Percentiles rank a stretch among this genome's conserved stretches.
Conservation (phyloP, 2,113 vertebrate species). For the Eudyptes chrysolophus region DNA sequence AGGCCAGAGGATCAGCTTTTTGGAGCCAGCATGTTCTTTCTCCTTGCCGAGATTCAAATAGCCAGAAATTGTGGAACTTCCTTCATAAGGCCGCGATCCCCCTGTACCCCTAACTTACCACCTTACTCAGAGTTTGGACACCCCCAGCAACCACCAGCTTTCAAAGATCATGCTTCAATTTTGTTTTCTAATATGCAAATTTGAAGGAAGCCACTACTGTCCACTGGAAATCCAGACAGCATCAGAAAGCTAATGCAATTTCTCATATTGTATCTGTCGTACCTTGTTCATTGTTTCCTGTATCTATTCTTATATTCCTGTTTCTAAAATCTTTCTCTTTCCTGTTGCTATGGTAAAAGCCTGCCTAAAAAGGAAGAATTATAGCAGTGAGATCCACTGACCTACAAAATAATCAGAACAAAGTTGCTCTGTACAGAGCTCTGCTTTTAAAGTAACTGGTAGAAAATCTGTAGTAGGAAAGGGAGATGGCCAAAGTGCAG, state of each 20-base stretch:
- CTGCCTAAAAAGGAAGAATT: slow-evolving; percentile 1
- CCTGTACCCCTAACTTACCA: background rate
- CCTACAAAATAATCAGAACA: slow-evolving; percentile 33
- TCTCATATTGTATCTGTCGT: background rate
- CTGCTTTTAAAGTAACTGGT: background rate
- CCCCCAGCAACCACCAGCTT: background rate
- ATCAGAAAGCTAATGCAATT: background rate
- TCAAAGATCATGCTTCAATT: background rate
- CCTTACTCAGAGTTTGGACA: background rate
- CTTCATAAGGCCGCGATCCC: background rate
- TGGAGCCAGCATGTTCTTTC: background rate
- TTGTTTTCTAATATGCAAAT: background rate
- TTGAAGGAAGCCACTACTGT: background rate
- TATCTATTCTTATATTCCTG: background rate
- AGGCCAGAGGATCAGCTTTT: background rate
- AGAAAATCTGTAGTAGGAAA: background rate
- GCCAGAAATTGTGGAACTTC: background rate
- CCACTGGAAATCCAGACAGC: background rate
- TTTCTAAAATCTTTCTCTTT: slow-evolving; percentile 22
- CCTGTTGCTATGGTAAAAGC: slow-evolving; percentile 62
- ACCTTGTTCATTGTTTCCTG: background rate
- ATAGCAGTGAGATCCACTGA: slow-evolving; percentile 23
- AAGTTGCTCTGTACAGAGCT: background rate
- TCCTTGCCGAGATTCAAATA: background rate
- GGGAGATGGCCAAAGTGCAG: background rate